Conservation (phyloP, 2,888 invertebrate species). For the Xylophagus ater region DNA sequence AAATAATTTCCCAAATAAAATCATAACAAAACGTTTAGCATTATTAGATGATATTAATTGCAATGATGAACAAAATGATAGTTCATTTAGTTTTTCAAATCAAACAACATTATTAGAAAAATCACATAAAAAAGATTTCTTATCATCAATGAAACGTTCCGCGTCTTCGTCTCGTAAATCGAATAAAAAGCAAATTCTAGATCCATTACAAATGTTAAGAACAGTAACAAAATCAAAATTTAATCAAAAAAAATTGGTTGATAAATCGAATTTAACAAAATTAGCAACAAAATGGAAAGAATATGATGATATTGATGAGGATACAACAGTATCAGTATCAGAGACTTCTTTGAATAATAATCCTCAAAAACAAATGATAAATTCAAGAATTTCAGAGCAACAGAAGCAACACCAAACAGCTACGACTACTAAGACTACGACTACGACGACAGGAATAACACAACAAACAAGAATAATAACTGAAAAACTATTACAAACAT, state of each 20-base stretch:
- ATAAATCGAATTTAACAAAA: slow-evolving; percentile 19
- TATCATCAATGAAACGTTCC: background rate
- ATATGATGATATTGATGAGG: slow-evolving; percentile 23
- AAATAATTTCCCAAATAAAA: too few relatives aligned
- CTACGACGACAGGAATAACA: too few relatives aligned
- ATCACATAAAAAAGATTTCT: slow-evolving; percentile 24
- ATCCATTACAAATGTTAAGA: slow-evolving; percentile 29
- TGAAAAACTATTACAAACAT: too few relatives aligned
- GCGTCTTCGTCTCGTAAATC: background rate
- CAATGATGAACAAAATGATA: slow-evolving; percentile 16
- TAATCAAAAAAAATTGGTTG: slow-evolving; percentile 9
- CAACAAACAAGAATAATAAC: too few relatives aligned
- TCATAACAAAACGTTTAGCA: slow-evolving; percentile 3
- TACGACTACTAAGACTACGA: too few relatives aligned
- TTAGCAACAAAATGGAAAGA: slow-evolving; percentile 30
- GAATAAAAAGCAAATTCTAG: slow-evolving; percentile 29
- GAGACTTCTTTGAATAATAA: too few relatives aligned
- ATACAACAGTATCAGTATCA: too few relatives aligned
- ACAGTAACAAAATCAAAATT: slow-evolving; percentile 27
- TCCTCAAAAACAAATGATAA: too few relatives aligned
- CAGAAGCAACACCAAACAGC: too few relatives aligned
- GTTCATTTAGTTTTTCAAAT: slow-evolving; percentile 8
- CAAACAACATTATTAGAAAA: slow-evolving; percentile 7
- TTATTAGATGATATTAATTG: slow-evolving; percentile 4
- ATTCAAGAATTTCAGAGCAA: too few relatives aligned